These are phyloP conservation scores for Anguilla pacifica DNA, from an alignment of 2,797 vertebrate species.

Conservation along the genomic window DNA sequence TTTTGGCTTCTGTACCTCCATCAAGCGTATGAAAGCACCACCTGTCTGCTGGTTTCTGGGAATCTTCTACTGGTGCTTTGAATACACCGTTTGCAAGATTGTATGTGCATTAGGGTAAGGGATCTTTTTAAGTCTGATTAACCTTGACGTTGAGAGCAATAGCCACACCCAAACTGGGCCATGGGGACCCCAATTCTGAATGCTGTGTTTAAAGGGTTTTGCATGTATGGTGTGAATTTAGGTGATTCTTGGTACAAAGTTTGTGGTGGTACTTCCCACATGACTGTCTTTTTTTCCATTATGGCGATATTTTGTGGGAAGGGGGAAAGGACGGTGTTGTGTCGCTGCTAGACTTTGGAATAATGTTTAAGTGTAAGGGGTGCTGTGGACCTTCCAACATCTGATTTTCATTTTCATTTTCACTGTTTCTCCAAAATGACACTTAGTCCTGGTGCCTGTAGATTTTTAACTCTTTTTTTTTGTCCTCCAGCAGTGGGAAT, in stretches of 20 bases:
- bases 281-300: background rate
- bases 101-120: constrained; percentile 44
- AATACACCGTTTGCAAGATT: constrained; percentile 35
- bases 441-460: background rate
- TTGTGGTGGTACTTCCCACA: background rate
- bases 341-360: background rate
- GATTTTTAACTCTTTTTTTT: background rate
- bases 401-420: background rate
- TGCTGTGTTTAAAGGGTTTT: background rate
- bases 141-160: constrained; percentile 1
- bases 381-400: background rate
- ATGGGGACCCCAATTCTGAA: background rate
- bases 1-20: background rate
- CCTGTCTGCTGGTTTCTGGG: constrained; percentile 10
- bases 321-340: background rate
- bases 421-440: background rate
- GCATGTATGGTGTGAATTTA: background rate
- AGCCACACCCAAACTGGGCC: constrained; percentile 17
- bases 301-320: background rate
- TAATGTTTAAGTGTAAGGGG: background rate
- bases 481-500: background rate
- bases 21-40: constrained; percentile 24
- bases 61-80: constrained; percentile 15
- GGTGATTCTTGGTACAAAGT: background rate
- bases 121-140: constrained; percentile 23